Percentiles rank a stretch among this genome's conserved stretches.
Conservation (phyloP, 35 echinoderm and acorn worm species). For the Holothuria glaberrima region DNA sequence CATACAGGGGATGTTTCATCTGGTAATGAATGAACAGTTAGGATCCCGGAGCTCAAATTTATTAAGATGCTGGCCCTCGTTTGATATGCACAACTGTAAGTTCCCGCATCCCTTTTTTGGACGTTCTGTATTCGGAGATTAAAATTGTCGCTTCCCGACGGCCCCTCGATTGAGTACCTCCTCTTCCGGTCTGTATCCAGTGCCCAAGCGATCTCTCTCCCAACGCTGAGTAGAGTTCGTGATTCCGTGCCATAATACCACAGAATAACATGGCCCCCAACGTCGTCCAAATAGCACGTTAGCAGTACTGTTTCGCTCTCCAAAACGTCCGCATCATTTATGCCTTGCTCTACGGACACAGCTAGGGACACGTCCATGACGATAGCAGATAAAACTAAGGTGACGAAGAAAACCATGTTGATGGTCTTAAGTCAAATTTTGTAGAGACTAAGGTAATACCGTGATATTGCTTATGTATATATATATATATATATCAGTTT, state of each 20-base stretch:
- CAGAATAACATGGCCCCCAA: background rate
- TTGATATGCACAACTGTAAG: slow-evolving; percentile 10
- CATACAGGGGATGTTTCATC: background rate
- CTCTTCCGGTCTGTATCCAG: background rate
- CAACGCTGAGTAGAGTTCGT: background rate
- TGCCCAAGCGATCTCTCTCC: background rate
- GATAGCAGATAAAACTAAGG: too few relatives aligned
- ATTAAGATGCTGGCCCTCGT: background rate
- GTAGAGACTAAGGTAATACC: too few relatives aligned
- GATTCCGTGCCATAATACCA: slow-evolving; percentile 5
- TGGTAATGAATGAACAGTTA: background rate
- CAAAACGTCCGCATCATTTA: background rate
- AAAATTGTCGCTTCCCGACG: background rate
- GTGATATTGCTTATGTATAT: too few relatives aligned
- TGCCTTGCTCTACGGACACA: background rate
- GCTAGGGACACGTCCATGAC: background rate
- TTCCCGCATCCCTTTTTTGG: background rate
- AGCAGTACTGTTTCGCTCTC: slow-evolving; percentile 13
- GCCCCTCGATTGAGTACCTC: background rate
- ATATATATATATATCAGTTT: too few relatives aligned
- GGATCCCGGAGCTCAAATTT: background rate
- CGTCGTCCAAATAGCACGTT: background rate
- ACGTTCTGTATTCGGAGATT: background rate
- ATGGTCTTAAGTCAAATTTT: too few relatives aligned
- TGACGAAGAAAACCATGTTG: too few relatives aligned